Evolutionary conservation across 2,797 vertebrate genomes (phyloP).

Genomic region (Rhynchonycteris naso): DNA sequence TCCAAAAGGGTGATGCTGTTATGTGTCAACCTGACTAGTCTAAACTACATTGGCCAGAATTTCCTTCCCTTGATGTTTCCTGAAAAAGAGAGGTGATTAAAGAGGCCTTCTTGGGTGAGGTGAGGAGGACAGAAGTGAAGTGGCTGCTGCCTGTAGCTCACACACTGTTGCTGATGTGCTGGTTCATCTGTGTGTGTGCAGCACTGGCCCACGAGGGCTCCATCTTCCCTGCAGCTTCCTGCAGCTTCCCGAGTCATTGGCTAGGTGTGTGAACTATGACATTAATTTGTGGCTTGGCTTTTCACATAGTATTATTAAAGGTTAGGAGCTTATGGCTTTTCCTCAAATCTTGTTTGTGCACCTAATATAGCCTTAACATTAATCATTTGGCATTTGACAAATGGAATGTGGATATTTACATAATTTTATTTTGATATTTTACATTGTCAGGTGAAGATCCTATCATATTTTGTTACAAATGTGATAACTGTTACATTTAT

Average conservation of each 20-base stretch:
- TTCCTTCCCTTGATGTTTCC: neutral
- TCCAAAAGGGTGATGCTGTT: neutral
- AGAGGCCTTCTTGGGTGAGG: neutral
- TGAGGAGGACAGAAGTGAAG: neutral
- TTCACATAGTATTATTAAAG: neutral
- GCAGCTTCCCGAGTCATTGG: neutral
- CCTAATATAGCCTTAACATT: neutral
- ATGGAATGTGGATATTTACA: neutral
- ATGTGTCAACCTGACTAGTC: neutral
- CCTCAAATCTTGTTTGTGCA: neutral
- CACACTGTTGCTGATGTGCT: neutral
- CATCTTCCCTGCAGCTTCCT: neutral
- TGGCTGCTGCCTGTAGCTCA: neutral
- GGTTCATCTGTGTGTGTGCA: neutral
- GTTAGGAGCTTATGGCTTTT: neutral
- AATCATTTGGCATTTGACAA: neutral
- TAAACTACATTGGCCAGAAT: neutral
- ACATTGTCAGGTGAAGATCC: neutral
- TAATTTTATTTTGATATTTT: constrained; percentile 46
- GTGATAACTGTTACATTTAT: constrained; percentile 4
- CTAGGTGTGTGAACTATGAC: neutral
- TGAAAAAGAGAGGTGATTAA: neutral
- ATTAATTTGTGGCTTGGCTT: neutral
- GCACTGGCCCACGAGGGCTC: neutral
- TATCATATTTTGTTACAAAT: constrained; percentile 17